Percentiles rank a stretch among this genome's conserved stretches.
Evolutionary conservation across 2,888 invertebrate species (phyloP).

Genomic region (Antitype chi): DNA sequence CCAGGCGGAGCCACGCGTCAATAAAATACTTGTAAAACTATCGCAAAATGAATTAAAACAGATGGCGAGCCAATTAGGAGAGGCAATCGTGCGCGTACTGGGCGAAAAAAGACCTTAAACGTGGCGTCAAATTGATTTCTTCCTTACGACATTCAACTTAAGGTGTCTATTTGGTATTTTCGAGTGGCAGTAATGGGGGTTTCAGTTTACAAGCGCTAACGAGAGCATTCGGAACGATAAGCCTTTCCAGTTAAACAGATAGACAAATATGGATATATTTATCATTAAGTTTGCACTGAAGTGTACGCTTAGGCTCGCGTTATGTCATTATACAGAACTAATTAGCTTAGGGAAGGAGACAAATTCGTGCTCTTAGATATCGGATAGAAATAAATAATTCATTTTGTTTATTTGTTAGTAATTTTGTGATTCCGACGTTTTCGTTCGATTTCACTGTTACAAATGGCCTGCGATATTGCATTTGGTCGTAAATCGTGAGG

Average conservation of each 20-base stretch:
- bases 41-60: slow-evolving; percentile 90
- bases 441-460: slow-evolving; percentile 48
- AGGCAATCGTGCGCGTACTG: slow-evolving; percentile 89
- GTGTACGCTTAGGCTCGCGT: slow-evolving; percentile 75
- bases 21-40: slow-evolving; percentile 91
- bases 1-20: slow-evolving; percentile 90
- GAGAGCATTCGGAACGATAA: slow-evolving; percentile 86
- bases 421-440: slow-evolving; percentile 60
- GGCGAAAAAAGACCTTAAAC: slow-evolving; percentile 85
- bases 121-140: slow-evolving; percentile 70
- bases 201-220: slow-evolving; percentile 88
- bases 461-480: slow-evolving; percentile 32
- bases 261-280: slow-evolving; percentile 90
- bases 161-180: slow-evolving; percentile 74
- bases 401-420: slow-evolving; percentile 61
- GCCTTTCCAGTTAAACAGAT: slow-evolving; percentile 87
- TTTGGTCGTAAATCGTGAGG: slow-evolving; percentile 37
- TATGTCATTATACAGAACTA: slow-evolving; percentile 82
- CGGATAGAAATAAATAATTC: slow-evolving; percentile 67
- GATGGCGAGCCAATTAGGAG: slow-evolving; percentile 90
- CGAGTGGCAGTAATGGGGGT: slow-evolving; percentile 81
- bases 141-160: slow-evolving; percentile 71
- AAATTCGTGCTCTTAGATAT: slow-evolving; percentile 75
- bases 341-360: slow-evolving; percentile 80
- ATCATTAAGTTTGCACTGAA: slow-evolving; percentile 87